Base-by-base conservation (phyloP, 2,888 invertebrate genomes). In the Drosophila robusta region DNA sequence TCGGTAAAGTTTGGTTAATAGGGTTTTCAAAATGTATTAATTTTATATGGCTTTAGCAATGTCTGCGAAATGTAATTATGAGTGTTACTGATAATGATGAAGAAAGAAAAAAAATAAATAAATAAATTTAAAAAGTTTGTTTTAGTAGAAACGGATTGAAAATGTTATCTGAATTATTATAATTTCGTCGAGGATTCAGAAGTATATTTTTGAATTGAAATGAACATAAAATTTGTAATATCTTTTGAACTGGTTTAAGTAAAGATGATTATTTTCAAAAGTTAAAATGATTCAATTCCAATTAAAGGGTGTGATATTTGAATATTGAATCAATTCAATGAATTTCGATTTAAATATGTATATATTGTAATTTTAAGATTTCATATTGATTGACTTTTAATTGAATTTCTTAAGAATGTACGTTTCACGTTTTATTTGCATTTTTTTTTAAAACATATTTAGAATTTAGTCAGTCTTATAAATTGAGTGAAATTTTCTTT, bases 1-100 rank as follows among this genome's bases (percentile, higher is more conserved):
- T 81, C 18, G 36, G 56, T 64, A 56, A 32, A 50, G 1, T 52
- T 57, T 34, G 47, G 63, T 80, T 81, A 72, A 32, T 36, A 29
- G 18, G 8, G 16, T 22, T 41, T 29, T 36, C 16, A 8, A 26
- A 32, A 38, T 49, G 3, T 0, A 12, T 26, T 50, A 24, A 38
- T 22, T 38, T 36, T 22, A 38, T 54, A 12, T 12, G 36, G 22
- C 32, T 26, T 22, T 41, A 46, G 39, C 24, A 57, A 29, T 41
- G 18, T 12, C 60, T 12, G 14, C 9, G 24, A 7, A 34, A 9
- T 8, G n/a, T 18, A 0, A 18, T n/a, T 41, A 26, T 14, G 14
- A 22, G 3, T 16, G n/a, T 5, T 34, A 12, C 4, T 12, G 12
- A 34, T 12, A 1, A 32, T 32, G 3, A 11, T 32, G 9, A 7